phyloP scores from a whole-genome alignment of 1,140 invertebrate genomes.

The Microplitis demolitor region DNA sequence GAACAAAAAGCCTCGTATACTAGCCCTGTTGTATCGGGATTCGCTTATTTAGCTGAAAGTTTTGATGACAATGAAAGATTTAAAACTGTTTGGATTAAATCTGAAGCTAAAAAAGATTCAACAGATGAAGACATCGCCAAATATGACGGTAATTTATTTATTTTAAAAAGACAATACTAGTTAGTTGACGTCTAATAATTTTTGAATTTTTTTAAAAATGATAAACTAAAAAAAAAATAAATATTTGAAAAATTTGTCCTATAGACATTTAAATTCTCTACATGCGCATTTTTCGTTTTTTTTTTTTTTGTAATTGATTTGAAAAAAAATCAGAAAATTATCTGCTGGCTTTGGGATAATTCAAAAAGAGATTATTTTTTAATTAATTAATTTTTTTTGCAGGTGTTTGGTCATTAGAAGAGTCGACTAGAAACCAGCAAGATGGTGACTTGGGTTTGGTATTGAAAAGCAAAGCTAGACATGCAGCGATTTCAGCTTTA shows the following conservation, averaged over 20 bases:
- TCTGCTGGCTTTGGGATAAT: background rate
- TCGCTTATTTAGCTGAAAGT: slow-evolving; percentile 82
- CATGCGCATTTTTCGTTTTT: no score
- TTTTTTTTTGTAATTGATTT: no score
- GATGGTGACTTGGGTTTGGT: slow-evolving; percentile 87
- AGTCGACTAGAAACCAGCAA: slow-evolving; percentile 75
- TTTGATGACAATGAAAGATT: slow-evolving; percentile 84
- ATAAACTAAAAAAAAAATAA: no score
- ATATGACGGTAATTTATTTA: slow-evolving; percentile 78
- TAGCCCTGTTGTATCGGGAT: slow-evolving; percentile 65
- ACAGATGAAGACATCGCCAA: slow-evolving; percentile 90
- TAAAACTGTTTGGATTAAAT: slow-evolving; percentile 82
- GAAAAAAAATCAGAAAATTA: no score
- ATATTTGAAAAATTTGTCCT: no score
- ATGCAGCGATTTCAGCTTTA: slow-evolving; percentile 89
- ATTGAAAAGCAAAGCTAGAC: slow-evolving; percentile 93
- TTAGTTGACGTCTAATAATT: background rate
- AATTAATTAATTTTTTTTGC: slow-evolving; percentile 26
- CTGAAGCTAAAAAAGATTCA: slow-evolving; percentile 92
- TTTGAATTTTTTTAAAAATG: no score
- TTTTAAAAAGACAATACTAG: no score
- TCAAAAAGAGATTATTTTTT: no score
- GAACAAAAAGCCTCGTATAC: slow-evolving; percentile 52
- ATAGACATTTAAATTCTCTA: no score
- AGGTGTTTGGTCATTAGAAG: slow-evolving; percentile 80